phyloP scores from a whole-genome alignment of 92 coral and sea anemone species.

The Scolanthus callimorphus region DNA sequence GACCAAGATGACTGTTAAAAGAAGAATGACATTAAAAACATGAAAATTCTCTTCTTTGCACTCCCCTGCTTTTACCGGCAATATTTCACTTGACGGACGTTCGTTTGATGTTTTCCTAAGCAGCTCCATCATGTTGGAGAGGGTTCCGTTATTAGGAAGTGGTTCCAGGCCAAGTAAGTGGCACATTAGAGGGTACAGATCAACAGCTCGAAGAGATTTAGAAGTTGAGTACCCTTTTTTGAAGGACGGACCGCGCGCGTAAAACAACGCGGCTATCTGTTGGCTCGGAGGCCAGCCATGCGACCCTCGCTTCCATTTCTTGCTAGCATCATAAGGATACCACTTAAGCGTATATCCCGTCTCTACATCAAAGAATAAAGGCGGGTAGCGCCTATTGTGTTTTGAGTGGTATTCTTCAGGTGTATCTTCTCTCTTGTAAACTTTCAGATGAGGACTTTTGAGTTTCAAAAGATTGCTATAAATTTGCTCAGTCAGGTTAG shows the following conservation, averaged over 20 bases:
- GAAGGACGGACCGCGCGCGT: constrained; percentile 93
- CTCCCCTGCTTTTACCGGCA: no score
- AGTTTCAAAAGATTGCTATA: constrained; percentile 49
- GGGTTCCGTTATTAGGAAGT: constrained; percentile 77
- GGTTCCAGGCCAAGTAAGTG: constrained; percentile 68
- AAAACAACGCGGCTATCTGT: constrained; percentile 77
- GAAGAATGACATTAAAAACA: no score
- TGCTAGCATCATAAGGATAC: background rate
- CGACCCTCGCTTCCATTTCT: constrained; percentile 33
- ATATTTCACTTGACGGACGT: no score
- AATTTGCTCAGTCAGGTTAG: constrained; percentile 52
- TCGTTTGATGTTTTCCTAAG: no score
- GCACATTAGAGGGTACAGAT: constrained; percentile 87
- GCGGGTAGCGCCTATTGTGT: constrained; percentile 74
- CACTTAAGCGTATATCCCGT: constrained; percentile 39
- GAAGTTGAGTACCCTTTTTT: constrained; percentile 45
- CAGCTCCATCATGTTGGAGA: constrained; percentile 57
- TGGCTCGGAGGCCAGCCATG: constrained; percentile 58
- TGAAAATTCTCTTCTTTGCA: no score
- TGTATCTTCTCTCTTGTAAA: constrained; percentile 68
- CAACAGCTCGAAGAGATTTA: constrained; percentile 56
- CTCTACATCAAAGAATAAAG: constrained; percentile 57
- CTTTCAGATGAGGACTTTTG: constrained; percentile 51
- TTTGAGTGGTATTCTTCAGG: constrained; percentile 75
- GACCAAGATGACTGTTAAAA: no score